phyloP scores from a whole-genome alignment of 2,797 vertebrate genomes.

The Sebastes hopkinsi region DNA sequence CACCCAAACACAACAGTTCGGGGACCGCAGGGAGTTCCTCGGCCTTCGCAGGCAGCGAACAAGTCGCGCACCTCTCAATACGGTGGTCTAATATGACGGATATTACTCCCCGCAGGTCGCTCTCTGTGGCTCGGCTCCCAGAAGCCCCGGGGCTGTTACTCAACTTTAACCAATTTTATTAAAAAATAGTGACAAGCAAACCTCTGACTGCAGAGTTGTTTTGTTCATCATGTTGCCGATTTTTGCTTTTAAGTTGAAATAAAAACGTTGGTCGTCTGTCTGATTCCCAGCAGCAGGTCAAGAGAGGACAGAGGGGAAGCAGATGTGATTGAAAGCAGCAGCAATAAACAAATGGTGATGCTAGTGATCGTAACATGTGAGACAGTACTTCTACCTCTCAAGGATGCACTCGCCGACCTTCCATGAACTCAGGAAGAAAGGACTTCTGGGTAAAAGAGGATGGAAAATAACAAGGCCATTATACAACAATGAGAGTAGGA shows the following conservation, averaged over 20 bases:
- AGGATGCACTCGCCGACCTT: slow-evolving; percentile 37
- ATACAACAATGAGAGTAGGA: background rate
- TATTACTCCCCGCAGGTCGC: slow-evolving; percentile 43
- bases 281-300: background rate
- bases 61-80: slow-evolving; percentile 41
- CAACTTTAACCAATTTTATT: slow-evolving; percentile 47
- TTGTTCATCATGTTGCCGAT: background rate
- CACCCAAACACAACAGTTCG: slow-evolving; percentile 46
- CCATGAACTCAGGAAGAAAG: slow-evolving; percentile 22
- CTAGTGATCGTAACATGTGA: background rate
- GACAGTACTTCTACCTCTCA: background rate
- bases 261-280: background rate
- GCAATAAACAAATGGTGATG: background rate
- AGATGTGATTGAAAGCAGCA: slow-evolving; percentile 12
- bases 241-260: slow-evolving; percentile 1
- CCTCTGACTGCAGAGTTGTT: background rate
- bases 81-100: slow-evolving; percentile 46
- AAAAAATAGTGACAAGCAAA: slow-evolving; percentile 24
- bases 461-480: slow-evolving; percentile 12
- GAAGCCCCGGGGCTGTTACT: slow-evolving; percentile 16
- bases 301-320: slow-evolving; percentile 3
- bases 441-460: slow-evolving; percentile 21
- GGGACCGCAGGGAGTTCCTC: slow-evolving; percentile 36
- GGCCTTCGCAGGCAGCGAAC: slow-evolving; percentile 14
- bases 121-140: slow-evolving; percentile 28